These are phyloP conservation scores for Loripinus fragilis DNA, from an alignment of 2,888 invertebrate genomes.

Conservation along the genomic window DNA sequence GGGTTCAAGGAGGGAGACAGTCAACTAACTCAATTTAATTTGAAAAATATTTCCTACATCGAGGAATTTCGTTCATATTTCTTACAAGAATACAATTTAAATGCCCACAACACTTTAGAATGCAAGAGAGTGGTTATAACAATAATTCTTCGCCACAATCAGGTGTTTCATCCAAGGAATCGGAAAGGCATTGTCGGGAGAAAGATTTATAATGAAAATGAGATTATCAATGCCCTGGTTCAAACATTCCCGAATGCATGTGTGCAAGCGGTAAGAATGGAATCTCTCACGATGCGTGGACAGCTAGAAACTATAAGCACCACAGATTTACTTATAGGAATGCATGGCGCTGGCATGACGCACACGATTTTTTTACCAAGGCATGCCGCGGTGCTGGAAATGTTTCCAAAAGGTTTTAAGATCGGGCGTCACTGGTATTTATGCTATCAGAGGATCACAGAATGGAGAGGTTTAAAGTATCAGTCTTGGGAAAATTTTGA, in stretches of 20 bases:
- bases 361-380: conserved; percentile 74
- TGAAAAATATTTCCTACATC: conserved; percentile 55
- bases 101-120: conserved; percentile 32
- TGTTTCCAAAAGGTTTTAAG: conserved; percentile 70
- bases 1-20: conserved; percentile 68
- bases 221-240: conserved; percentile 60
- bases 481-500: conserved; percentile 72
- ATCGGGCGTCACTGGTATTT: conserved; percentile 52
- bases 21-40: conserved; percentile 60
- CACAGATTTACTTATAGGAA: conserved; percentile 77
- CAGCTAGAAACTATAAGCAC: conserved; percentile 70
- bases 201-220: conserved; percentile 75
- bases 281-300: conserved; percentile 66
- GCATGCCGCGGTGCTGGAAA: conserved; percentile 73
- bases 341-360: conserved; percentile 80
- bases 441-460: conserved; percentile 72
- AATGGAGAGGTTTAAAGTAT: conserved; percentile 75
- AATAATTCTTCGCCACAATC: conserved; percentile 73
- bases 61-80: conserved; percentile 75
- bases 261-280: conserved; percentile 71
- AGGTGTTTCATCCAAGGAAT: conserved; percentile 78
- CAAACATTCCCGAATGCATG: conserved; percentile 44
- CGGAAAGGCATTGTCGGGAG: conserved; percentile 70
- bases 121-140: conserved; percentile 66
- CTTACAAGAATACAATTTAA: conserved; percentile 56